phyloP scores from a whole-genome alignment of 1,140 invertebrate genomes.

The Aphis gossypii region DNA sequence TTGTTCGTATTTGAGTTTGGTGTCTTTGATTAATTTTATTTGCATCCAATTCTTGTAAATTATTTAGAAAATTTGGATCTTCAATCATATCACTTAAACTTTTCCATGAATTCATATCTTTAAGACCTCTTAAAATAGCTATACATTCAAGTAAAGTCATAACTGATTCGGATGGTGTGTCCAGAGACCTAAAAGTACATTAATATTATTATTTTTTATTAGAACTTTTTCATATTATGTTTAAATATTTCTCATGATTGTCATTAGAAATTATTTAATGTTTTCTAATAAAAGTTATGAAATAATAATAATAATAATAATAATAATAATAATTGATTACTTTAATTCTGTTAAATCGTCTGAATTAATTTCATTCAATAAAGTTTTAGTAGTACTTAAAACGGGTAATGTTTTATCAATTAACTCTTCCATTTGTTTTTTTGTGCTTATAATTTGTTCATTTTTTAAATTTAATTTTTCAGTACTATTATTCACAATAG shows the following conservation, averaged over 20 bases:
- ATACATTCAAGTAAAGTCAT: conserved; percentile 83
- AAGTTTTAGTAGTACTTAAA: conserved; percentile 15
- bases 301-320: background rate
- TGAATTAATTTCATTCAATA: background rate
- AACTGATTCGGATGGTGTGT: conserved; percentile 87
- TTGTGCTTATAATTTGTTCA: conserved; percentile 5
- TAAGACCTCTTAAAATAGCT: conserved; percentile 79
- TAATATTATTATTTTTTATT: background rate
- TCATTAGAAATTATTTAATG: background rate
- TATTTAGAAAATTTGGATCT: conserved; percentile 82
- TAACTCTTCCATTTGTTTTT: background rate
- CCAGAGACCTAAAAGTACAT: conserved; percentile 72
- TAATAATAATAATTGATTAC: background rate
- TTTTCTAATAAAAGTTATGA: background rate
- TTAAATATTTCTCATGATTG: background rate
- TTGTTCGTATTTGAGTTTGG: conserved; percentile 67
- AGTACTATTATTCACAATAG: background rate
- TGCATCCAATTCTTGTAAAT: conserved; percentile 84
- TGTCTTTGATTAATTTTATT: conserved; percentile 80
- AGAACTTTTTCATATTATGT: background rate
- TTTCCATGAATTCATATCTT: conserved; percentile 85
- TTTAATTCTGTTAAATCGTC: conserved; percentile 29
- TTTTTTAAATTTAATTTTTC: conserved; percentile 4
- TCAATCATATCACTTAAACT: conserved; percentile 88
- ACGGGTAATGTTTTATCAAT: background rate